These are phyloP conservation scores for Diacarnus erythraeanus DNA, from an alignment of 37 sponge, comb jelly and placozoan genomes.

Conservation along the genomic window DNA sequence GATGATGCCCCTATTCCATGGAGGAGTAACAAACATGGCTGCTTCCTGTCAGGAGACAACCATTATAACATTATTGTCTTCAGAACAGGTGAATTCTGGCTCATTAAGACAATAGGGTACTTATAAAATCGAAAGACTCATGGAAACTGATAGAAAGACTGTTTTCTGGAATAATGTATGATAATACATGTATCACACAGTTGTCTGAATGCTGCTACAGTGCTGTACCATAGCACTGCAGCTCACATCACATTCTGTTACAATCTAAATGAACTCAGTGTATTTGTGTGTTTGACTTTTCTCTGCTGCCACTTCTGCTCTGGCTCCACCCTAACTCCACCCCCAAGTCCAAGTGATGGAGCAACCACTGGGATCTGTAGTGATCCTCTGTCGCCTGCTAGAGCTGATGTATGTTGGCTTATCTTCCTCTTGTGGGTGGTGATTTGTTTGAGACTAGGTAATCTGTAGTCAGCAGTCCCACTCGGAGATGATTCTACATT, in stretches of 20 bases:
- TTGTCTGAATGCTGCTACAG: too few relatives aligned
- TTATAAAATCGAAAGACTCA: conserved; percentile 44
- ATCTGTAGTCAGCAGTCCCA: not conserved
- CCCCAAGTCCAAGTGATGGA: not conserved
- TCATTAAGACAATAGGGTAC: conserved; percentile 27
- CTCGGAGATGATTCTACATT: not conserved
- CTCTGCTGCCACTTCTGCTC: not conserved
- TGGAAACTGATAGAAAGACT: too few relatives aligned
- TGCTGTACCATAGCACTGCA: too few relatives aligned
- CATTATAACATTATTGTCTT: conserved; percentile 54
- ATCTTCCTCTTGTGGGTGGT: not conserved
- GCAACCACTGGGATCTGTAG: not conserved
- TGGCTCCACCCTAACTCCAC: not conserved
- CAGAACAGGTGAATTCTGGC: conserved; percentile 41
- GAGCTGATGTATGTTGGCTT: too few relatives aligned
- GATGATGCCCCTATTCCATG: conserved; percentile 69
- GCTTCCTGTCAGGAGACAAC: conserved; percentile 66
- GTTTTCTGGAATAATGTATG: too few relatives aligned
- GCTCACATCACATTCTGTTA: too few relatives aligned
- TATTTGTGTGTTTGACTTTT: not conserved
- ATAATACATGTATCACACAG: too few relatives aligned
- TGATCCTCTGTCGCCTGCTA: not conserved
- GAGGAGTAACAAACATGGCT: conserved; percentile 62
- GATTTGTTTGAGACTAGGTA: not conserved
- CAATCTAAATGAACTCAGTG: not conserved